Base-by-base conservation (phyloP, 2,113 vertebrate species). In the Aegithalos caudatus region DNA sequence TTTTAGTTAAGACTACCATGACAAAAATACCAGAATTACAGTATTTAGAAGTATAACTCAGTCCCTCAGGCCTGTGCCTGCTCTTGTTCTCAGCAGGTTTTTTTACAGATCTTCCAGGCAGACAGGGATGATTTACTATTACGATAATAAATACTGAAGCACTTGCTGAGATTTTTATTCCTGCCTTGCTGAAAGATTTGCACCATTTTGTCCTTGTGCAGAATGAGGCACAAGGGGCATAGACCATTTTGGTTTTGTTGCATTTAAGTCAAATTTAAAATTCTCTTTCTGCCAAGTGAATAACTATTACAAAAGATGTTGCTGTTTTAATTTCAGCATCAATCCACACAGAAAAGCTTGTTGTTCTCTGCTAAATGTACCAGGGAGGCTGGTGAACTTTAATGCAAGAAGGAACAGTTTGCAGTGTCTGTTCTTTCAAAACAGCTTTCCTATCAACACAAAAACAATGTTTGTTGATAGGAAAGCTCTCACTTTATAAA, bases 371-470 rank as follows among this genome's bases (percentile, higher is more conserved):
- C 61, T 76, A 54, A 73, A 48, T 25, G 33, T n/a, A 86, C 64
- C 89, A 81, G 79, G 91, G 92, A 88, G 90, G 72, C 62, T 96
- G 81, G 65, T 50, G 62, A 91, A 91, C 54, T 87, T 80, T 33
- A 79, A 84, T 60, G 88, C 71, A 93, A 61, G 56, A 74, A 92
- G 45, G 50, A 93, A 86, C 38, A 65, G 50, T 89, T 82, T 96
- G 86, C 86, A 92, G 62, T 8, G 1, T 91, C 94, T 96, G 85
- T 90, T 93, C 88, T 89, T 92, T 86, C 90, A 40, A 76, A 94
- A 77, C 70, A 92, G 70, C 84, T 91, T 94, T 85, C 57, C 64
- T 78, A 72, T 84, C 90, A 74, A 83, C 69, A 60, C 24, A 50
- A 61, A 95, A 94, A 50, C 83, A 77, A 74, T 60, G 48, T 81